Conservation (phyloP, 1,140 invertebrate genomes). For the Lucilia sericata region DNA sequence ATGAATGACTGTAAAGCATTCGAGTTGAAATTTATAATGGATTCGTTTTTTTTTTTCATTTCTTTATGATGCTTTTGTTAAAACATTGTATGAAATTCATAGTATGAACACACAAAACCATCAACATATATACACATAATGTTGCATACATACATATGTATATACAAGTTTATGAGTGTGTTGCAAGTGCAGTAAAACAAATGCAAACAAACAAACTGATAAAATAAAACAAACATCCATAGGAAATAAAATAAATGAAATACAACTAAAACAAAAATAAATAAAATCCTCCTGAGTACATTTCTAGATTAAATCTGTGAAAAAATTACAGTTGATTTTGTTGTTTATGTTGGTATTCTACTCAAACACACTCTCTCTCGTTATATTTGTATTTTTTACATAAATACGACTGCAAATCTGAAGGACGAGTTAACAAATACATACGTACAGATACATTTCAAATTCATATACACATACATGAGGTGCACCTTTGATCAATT, state of each 20-base stretch:
- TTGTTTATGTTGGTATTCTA: conserved; percentile 15
- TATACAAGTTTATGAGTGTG: not conserved
- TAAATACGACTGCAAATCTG: conserved; percentile 14
- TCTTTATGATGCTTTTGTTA: not conserved
- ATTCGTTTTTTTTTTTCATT: conserved; percentile 10
- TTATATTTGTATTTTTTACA: not conserved
- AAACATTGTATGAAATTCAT: conserved; percentile 7
- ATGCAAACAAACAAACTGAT: not conserved
- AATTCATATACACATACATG: not conserved
- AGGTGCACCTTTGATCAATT: too few species aligned
- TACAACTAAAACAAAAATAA: not conserved
- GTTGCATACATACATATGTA: not conserved
- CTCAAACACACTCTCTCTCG: not conserved
- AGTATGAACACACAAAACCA: not conserved
- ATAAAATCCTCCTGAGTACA: conserved; percentile 28
- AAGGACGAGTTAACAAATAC: conserved; percentile 31
- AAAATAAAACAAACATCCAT: not conserved
- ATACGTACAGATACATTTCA: not conserved
- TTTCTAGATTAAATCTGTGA: conserved; percentile 39
- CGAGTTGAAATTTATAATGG: conserved; percentile 42
- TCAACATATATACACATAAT: not conserved
- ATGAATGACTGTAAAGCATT: conserved; percentile 32
- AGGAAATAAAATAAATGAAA: conserved; percentile 10
- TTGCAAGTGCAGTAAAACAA: not conserved
- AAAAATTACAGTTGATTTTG: conserved; percentile 36